These are phyloP conservation scores for Macrobrachium nipponense DNA, from an alignment of 1,140 invertebrate species.

Conservation along the genomic window DNA sequence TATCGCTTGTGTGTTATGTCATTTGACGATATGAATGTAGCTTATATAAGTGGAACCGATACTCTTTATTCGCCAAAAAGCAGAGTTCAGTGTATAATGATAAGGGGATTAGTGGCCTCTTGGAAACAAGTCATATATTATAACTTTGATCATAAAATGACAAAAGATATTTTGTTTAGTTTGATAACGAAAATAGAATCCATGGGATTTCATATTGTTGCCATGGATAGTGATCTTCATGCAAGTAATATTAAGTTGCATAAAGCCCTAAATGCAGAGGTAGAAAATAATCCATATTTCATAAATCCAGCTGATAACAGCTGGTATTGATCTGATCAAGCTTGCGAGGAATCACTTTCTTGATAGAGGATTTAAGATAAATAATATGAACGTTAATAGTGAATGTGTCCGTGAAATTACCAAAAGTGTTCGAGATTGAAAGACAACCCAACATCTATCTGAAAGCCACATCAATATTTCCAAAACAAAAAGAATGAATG, in stretches of 20 bases:
- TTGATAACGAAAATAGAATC: slow-evolving; percentile 2
- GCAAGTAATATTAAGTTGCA: slow-evolving; percentile 1
- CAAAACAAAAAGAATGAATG: slow-evolving; percentile 20
- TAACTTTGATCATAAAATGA: not conserved
- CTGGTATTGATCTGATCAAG: no score
- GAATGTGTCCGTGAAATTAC: not conserved
- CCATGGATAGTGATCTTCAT: not conserved
- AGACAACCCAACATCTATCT: not conserved
- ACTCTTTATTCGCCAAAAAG: no score
- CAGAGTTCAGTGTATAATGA: no score
- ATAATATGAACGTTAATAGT: no score
- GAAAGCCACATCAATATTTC: not conserved
- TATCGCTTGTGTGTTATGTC: slow-evolving; percentile 4
- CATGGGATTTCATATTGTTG: not conserved
- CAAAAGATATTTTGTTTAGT: slow-evolving; percentile 16
- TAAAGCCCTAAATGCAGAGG: not conserved
- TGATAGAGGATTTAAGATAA: no score
- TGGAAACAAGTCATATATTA: no score
- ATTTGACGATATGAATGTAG: no score
- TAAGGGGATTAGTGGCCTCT: no score
- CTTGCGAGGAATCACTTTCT: no score
- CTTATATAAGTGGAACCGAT: no score
- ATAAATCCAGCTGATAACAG: not conserved
- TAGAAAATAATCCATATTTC: not conserved
- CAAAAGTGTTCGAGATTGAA: not conserved